Percentiles rank a stretch among this genome's conserved stretches.
Evolutionary conservation across 2,113 vertebrate genomes (phyloP).

Genomic region (Antechinus flavipes): DNA sequence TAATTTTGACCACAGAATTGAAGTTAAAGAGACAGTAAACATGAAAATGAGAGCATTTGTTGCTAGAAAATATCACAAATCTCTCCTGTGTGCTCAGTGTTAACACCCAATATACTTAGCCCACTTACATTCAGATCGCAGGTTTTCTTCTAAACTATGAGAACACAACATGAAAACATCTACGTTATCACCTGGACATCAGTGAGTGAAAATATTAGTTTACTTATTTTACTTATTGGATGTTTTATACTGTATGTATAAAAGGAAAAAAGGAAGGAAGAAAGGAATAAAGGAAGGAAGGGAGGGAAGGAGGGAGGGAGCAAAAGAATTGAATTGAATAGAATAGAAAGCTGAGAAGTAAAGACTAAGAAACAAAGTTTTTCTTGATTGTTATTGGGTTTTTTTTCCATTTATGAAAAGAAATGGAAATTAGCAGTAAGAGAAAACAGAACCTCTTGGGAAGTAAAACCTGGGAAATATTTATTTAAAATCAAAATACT

Average conservation of each 20-base stretch:
- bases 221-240: neutral
- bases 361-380: neutral
- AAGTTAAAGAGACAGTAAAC: neutral
- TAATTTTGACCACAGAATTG: neutral
- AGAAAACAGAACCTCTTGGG: neutral
- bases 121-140: neutral
- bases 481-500: neutral
- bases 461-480: neutral
- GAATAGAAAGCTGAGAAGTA: neutral
- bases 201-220: neutral
- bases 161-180: neutral
- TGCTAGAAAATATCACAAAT: neutral
- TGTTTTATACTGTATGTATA: neutral
- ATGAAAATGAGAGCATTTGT: neutral
- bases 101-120: neutral
- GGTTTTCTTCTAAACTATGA: neutral
- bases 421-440: neutral
- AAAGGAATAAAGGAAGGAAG: no score
- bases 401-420: neutral
- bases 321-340: neutral
- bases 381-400: neutral
- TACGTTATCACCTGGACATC: neutral
- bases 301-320: no score
- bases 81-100: neutral
- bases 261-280: no score